A percentile compares a stretch with the other conserved stretches of the same genome.
Evolutionary conservation across 2,797 vertebrate genomes (phyloP).

Genomic region (Sarcophilus harrisii): DNA sequence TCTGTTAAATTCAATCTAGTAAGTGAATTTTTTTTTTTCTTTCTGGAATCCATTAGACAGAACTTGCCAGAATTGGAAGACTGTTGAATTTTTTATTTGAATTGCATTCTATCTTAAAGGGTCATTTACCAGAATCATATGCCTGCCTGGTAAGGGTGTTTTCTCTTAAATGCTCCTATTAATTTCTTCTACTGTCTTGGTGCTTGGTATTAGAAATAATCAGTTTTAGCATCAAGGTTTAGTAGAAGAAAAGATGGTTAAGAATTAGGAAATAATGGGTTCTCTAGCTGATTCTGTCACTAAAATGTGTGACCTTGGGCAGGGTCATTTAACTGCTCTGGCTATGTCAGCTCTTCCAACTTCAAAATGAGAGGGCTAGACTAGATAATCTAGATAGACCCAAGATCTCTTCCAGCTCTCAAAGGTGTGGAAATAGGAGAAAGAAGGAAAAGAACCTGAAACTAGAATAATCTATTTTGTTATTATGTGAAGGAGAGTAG

Average conservation of each 20-base stretch:
- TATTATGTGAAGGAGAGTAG: neutral
- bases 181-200: neutral
- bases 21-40: conserved; percentile 9
- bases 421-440: neutral
- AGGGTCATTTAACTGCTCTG: neutral
- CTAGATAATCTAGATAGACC: neutral
- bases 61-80: conserved; percentile 55
- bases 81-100: conserved; percentile 55
- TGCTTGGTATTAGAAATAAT: neutral
- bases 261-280: neutral
- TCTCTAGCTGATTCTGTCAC: neutral
- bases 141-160: conserved; percentile 53
- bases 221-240: neutral
- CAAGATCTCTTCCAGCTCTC: neutral
- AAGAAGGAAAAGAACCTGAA: neutral
- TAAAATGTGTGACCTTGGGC: neutral
- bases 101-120: conserved; percentile 27
- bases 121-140: conserved; percentile 14
- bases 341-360: neutral
- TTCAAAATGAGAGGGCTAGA: neutral
- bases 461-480: neutral
- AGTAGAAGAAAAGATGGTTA: neutral
- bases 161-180: conserved; percentile 30
- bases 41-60: conserved; percentile 38
- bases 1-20: conserved; percentile 54